A percentile compares a stretch with the other conserved stretches of the same genome.
Conservation (phyloP, 2,113 vertebrate species). For the Fukomys damarensis region DNA sequence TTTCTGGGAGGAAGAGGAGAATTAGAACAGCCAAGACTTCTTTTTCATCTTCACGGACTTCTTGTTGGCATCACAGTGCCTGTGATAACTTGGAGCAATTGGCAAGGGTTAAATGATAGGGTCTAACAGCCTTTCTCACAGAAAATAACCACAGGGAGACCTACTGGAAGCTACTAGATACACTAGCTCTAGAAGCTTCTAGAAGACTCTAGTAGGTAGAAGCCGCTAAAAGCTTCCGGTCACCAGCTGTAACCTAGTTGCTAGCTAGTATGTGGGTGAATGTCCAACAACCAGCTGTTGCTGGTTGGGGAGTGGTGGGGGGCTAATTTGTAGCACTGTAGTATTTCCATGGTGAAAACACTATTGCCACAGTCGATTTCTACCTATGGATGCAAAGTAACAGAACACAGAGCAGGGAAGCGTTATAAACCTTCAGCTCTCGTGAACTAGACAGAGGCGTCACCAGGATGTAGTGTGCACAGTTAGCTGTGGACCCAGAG, state of each 20-base stretch:
- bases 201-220: not conserved
- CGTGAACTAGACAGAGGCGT: not conserved
- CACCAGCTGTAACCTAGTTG: not conserved
- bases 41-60: not conserved
- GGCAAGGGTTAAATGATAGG: not conserved
- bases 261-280: not conserved
- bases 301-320: no score
- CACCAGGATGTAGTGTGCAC: not conserved
- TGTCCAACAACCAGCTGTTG: not conserved
- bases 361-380: accelerated
- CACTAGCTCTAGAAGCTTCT: not conserved
- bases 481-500: not conserved
- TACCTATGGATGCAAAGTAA: not conserved
- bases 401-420: not conserved
- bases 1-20: not conserved
- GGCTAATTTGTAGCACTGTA: not conserved
- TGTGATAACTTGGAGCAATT: not conserved
- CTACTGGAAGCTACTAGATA: not conserved
- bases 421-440: not conserved
- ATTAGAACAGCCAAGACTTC: not conserved
- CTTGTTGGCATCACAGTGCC: not conserved
- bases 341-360: not conserved
- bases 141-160: not conserved
- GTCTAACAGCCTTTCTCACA: not conserved
- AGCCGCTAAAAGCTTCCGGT: not conserved